Evolutionary conservation across 2,113 vertebrate species (phyloP).

Genomic region (Copsychus sechellarum): DNA sequence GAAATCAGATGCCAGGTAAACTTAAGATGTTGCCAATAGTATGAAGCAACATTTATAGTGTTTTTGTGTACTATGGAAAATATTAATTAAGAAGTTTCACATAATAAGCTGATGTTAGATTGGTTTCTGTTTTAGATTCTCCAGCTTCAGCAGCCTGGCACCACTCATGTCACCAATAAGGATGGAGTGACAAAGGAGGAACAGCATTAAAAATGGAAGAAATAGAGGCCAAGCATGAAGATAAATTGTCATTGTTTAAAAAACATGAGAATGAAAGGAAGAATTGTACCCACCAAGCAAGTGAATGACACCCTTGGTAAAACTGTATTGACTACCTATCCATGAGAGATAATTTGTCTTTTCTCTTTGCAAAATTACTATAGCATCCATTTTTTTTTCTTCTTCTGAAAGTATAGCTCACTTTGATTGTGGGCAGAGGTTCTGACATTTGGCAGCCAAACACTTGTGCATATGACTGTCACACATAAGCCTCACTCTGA

Average conservation of each 20-base stretch:
- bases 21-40: neutral
- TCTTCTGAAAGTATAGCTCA: neutral
- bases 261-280: neutral
- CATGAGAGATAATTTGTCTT: neutral
- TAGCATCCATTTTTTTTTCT: neutral
- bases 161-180: neutral
- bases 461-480: accelerated
- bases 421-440: neutral
- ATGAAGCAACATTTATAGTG: neutral
- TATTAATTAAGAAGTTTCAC: neutral
- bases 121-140: neutral
- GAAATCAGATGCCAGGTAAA: neutral
- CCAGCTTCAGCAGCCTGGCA: neutral
- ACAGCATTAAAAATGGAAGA: neutral
- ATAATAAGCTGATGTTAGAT: neutral
- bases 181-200: neutral
- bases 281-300: neutral
- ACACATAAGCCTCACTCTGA: neutral
- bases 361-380: neutral
- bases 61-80: neutral
- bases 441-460: neutral
- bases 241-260: neutral
- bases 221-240: neutral
- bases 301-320: neutral
- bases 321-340: neutral